These are phyloP conservation scores for Hylaeus anthracinus DNA, from an alignment of 1,140 invertebrate species.

Conservation along the genomic window DNA sequence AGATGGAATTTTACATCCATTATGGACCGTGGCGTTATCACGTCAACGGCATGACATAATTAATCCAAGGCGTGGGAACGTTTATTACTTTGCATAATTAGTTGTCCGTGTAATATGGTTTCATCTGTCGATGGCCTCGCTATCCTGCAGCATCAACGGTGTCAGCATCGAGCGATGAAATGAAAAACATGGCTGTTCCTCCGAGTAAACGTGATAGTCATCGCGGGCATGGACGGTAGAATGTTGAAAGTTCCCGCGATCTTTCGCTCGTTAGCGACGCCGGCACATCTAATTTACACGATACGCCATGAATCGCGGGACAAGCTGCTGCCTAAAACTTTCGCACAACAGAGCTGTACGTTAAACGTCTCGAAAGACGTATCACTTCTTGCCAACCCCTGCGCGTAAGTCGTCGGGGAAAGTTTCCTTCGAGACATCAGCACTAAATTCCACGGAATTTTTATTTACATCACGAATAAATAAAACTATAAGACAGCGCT, in stretches of 20 bases:
- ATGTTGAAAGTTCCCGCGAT: slow-evolving; percentile 32
- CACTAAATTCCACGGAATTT: not conserved
- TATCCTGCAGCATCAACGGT: slow-evolving; percentile 5
- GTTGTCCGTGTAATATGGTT: slow-evolving; percentile 37
- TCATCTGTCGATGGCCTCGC: slow-evolving; percentile 30
- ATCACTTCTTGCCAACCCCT: not conserved
- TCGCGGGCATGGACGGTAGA: not conserved
- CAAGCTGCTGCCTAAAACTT: slow-evolving; percentile 22
- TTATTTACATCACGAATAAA: not conserved
- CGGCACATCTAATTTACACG: slow-evolving; percentile 34
- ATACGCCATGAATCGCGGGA: slow-evolving; percentile 35
- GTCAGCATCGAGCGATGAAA: not conserved
- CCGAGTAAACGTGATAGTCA: slow-evolving; percentile 23
- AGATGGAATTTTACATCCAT: slow-evolving; percentile 21
- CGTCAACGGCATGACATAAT: slow-evolving; percentile 28
- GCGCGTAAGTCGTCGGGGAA: not conserved
- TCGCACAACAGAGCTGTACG: slow-evolving; percentile 12
- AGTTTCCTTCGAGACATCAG: not conserved
- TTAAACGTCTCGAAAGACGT: slow-evolving; percentile 4
- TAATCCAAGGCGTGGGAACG: slow-evolving; percentile 42
- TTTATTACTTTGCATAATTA: slow-evolving; percentile 48
- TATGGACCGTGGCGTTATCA: slow-evolving; percentile 17
- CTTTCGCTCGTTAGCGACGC: slow-evolving; percentile 49
- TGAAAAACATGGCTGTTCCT: slow-evolving; percentile 22
- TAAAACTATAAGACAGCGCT: too few species aligned